Evolutionary conservation across 2,797 vertebrate genomes (phyloP), one percentile per base, ranked within the genome.

Genomic region (Pipistrellus nathusii): DNA sequence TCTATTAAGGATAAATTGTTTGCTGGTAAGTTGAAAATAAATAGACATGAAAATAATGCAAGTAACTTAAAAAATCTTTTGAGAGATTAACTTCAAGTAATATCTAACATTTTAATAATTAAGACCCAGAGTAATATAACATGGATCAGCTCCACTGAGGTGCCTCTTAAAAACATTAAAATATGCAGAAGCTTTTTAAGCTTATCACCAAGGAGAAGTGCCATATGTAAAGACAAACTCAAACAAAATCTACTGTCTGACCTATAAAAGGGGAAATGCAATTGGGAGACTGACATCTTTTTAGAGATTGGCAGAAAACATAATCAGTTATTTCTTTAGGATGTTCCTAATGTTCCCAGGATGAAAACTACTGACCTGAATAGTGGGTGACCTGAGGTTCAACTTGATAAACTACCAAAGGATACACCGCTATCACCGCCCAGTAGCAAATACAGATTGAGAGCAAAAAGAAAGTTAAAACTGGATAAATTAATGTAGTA

Each of bases 381-480:
- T 15, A 51, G 14, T 8, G 73, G 21, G 17, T 83, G 35, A 86
- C 11, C 46, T 20, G 1, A 88, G 53, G 17, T n/a, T 71, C 78
- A 30, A 59, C 68, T 44, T 69, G 3, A 23, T 92, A 44, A 62
- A 0, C 87, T 82, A 92, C 13, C 41, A 88, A 98, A 99, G 99
- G 99, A 99, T 99, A 99, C 99, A 99, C 98, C n/a, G 99, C 99
- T 78, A 98, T 99, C 91, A 99, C 98, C 0, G 98, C 99, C 98
- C 99, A 99, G 97, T 99, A 99, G 66, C 98, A 98, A 90, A 99
- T 99, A 96, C 99, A 99, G 96, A 99, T 96, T 44, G 99, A 98
- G 96, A 99, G 98, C 64, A 99, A 98, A 89, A 99, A 93, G 98
- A 99, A 99, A 94, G 99, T 99, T 97, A 99, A 95, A 32, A 99